Base-by-base conservation (phyloP, 2,113 vertebrate species). In the Ochotona princeps region DNA sequence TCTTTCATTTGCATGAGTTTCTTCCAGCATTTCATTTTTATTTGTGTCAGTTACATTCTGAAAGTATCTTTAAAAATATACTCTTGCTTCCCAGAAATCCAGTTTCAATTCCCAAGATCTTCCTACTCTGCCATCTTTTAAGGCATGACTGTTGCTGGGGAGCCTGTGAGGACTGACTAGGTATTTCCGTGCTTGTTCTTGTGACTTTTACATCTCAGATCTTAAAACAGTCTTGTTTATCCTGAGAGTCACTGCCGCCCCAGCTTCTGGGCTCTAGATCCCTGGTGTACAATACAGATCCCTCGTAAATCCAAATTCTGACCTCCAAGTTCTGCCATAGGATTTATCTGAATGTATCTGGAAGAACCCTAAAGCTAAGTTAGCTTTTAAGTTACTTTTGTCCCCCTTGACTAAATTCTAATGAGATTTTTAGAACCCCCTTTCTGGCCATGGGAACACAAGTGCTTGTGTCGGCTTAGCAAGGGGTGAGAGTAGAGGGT, bases 271-370 rank as follows among this genome's bases (percentile, higher is more conserved):
- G 12, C 80, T 78, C 44, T 35, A 81, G 85, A 61, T 23, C 25
- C 35, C n/a, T 76, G 44, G 83, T 89, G 21, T 26, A 76, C 61
- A 67, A 8, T 47, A 83, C 12, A 30, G 15, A 69, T 87, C 76
- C 81, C 87, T 5, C 61, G n/a, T 35, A 93, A 91, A 86, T 51
- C 23, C 69, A 54, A 87, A 66, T 47, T 51, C 63, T 51, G 72
- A 20, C 70, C 76, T 66, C n/a, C 47, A 65, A 83, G 70, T 10
- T 70, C 49, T 51, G 30, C 18, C 35, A 72, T 30, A 30, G 54
- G 2, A 30, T 44, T 20, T 89, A 35, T 35, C 63, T 49, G 30
- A 44, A 91, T 89, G 76, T 75, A n/a, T 82, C 26, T 66, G 72
- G 72, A 93, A 61, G 47, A 65, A 93, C 18, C 25, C 30, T 80